Conservation (phyloP, 2,797 vertebrate species). For the Pristis pectinata region DNA sequence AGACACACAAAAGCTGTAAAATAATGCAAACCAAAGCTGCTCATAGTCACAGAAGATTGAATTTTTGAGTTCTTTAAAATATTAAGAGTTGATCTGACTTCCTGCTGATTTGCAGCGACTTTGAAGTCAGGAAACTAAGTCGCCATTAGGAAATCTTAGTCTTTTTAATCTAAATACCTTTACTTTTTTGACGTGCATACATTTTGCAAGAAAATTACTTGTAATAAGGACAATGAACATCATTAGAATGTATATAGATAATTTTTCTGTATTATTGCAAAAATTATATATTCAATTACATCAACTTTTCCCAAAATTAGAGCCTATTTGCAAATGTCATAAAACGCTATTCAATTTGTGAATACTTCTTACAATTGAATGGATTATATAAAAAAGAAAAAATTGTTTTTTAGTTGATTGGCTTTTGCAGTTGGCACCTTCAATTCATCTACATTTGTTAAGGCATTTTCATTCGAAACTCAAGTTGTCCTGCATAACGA, state of each 20-base stretch:
- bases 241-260: background rate
- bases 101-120: background rate
- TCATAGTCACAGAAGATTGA: constrained; percentile 68
- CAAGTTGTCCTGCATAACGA: background rate
- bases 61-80: constrained; percentile 11
- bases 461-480: constrained; percentile 8
- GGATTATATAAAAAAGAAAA: background rate
- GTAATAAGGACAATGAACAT: background rate
- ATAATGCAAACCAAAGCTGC: constrained; percentile 67
- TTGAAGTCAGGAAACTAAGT: background rate
- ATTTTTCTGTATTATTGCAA: background rate
- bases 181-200: background rate
- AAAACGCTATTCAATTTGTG: background rate
- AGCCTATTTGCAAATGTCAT: background rate
- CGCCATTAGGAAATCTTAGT: background rate
- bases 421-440: background rate
- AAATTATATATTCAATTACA: background rate
- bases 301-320: background rate
- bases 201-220: background rate
- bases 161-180: background rate
- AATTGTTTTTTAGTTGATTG: background rate
- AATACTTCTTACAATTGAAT: background rate
- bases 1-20: constrained; percentile 60
- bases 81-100: background rate
- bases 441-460: background rate